Evolutionary conservation across 1,140 invertebrate species (phyloP), one percentile per base, ranked within the genome.

Genomic region (Zaprionus gabonicus): DNA sequence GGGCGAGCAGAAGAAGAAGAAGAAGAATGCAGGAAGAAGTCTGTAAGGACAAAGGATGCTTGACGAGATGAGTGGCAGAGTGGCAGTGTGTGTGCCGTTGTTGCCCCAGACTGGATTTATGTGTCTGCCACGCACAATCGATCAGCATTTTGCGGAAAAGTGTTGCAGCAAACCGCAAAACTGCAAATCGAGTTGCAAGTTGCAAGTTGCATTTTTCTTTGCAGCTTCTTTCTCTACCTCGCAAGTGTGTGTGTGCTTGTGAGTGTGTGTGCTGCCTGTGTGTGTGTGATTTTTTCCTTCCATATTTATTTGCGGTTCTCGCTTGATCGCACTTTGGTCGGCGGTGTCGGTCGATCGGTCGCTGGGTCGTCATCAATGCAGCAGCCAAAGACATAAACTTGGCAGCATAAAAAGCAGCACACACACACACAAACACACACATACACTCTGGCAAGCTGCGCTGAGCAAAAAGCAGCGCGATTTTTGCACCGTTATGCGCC

Each of bases 301-400:
- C 56, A 70, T 70, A 69, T 70, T 55, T 74, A 55, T 71, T 77
- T 85, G 85, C 81, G 77, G 84, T 87, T 83, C 79, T 88, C 79
- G 83, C 80, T 70, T 78, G 76, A 69, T 78, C 71, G 76, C 71
- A 67, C 75, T 72, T 75, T 74, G 71, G 58, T 70, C 44, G 41
- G 28, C 62, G 59, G 57, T 62, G 70, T 80, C 78, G 80, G 70
- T 87, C 83, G 87, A 83, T 87, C 86, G 85, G 85, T 90, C 85
- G 85, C 85, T 90, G 85, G 86, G 85, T 90, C 84, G 84, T 90
- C 84, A 88, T 90, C 84, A 88, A 88, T 91, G 86, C 84, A 73
- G 56, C 71, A 66, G 44, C 64, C 69, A 85, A 41, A 73, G 78
- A 78, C 70, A 80, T 76, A 76, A 70, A 78, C 53, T 66, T 71